These are phyloP conservation scores for Natator depressus DNA, from an alignment of 2,113 vertebrate genomes.

Conservation along the genomic window DNA sequence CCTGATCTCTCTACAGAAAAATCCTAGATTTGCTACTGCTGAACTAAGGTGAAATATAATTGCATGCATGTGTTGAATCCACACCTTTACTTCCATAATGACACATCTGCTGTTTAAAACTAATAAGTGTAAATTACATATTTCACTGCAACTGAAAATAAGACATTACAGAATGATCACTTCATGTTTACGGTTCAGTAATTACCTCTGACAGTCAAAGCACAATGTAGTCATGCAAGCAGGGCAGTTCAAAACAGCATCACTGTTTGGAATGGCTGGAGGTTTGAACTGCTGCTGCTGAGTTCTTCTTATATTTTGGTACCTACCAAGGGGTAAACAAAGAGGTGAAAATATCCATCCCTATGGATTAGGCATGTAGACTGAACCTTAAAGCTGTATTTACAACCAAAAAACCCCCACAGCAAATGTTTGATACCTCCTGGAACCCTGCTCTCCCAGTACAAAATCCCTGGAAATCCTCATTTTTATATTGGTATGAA, in stretches of 20 bases:
- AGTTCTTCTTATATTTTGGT: constrained; percentile 72
- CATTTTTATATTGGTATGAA: neutral
- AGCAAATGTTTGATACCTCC: neutral
- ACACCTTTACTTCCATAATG: neutral
- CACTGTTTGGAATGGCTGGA: constrained; percentile 84
- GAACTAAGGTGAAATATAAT: neutral
- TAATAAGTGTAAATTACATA: neutral
- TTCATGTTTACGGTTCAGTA: neutral
- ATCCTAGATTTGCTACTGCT: neutral
- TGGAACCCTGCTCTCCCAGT: neutral
- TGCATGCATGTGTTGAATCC: neutral
- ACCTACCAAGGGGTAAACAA: constrained; percentile 73
- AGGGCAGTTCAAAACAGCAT: constrained; percentile 96
- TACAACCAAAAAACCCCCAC: neutral
- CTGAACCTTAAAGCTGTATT: neutral
- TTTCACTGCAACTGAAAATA: neutral
- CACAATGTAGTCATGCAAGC: constrained; percentile 97
- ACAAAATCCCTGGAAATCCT: neutral
- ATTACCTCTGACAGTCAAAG: constrained; percentile 96
- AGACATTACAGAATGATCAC: neutral
- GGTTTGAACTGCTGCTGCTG: constrained; percentile 34
- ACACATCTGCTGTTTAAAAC: neutral
- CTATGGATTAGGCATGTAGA: neutral
- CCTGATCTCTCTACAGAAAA: neutral
- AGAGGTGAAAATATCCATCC: neutral